These are phyloP conservation scores for Onthophagus taurus DNA, from an alignment of 1,140 invertebrate genomes.

Conservation along the genomic window DNA sequence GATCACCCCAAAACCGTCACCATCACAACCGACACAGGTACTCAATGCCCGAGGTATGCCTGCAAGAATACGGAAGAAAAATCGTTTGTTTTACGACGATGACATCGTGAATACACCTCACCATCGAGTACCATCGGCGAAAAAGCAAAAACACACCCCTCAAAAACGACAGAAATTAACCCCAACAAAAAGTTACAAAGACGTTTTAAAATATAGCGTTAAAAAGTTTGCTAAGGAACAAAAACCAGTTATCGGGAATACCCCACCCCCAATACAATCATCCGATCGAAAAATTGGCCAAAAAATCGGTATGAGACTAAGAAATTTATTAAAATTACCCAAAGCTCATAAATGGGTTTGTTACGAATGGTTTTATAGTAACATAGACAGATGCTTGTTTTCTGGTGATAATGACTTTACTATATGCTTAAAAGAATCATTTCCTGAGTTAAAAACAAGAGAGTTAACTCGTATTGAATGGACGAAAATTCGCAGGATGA, in stretches of 20 bases:
- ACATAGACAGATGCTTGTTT: constrained; percentile 91
- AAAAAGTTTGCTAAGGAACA: constrained; percentile 17
- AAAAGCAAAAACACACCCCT: constrained; percentile 46
- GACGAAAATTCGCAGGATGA: constrained; percentile 88
- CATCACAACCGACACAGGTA: constrained; percentile 60
- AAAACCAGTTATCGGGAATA: constrained; percentile 8
- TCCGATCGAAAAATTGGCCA: constrained; percentile 74
- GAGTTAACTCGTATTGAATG: constrained; percentile 86
- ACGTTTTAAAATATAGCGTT: constrained; percentile 12
- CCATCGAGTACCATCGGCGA: constrained; percentile 53
- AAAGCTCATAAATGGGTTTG: constrained; percentile 99
- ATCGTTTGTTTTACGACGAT: constrained; percentile 84
- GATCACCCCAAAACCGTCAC: constrained; percentile 57
- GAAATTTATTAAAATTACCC: constrained; percentile 95
- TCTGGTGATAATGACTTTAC: constrained; percentile 95
- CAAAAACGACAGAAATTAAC: constrained; percentile 40
- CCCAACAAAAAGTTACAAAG: constrained; percentile 35
- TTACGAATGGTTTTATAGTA: constrained; percentile 99
- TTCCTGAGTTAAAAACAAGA: constrained; percentile 82
- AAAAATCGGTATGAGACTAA: constrained; percentile 77
- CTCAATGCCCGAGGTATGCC: constrained; percentile 81
- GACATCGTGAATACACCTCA: constrained; percentile 76
- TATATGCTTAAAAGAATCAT: constrained; percentile 87
- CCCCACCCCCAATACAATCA: constrained; percentile 41
- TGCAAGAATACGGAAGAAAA: constrained; percentile 81